Base-by-base conservation (phyloP, 2,888 invertebrate genomes). In the Punctoribates punctum region DNA sequence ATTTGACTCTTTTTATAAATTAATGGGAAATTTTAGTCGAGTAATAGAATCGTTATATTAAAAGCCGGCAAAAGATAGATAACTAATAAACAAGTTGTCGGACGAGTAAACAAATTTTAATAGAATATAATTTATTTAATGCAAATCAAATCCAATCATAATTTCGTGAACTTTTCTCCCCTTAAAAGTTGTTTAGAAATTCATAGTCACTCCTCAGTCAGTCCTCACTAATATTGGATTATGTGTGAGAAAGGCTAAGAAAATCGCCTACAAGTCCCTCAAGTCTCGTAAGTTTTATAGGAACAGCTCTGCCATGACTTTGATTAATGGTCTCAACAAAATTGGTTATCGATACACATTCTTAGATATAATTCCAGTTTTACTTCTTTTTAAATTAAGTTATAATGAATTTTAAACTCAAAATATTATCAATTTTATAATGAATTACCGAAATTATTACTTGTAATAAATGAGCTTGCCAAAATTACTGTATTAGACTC, bases 151-250 rank as follows among this genome's bases (percentile, higher is more conserved):
- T 67, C 34, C 17, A 67, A 67, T 67, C 67, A 67, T 38, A 38
- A 67, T 20, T 67, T 34, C 67, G 67, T 67, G 67, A 67, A 34
- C 67, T 67, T 67, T 67, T 34, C 67, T n/a, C 34, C 67, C 67
- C 67, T 67, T 67, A 67, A 67, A 67, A 67, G 25, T 60, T 67
- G 67, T 38, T 67, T 67, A 67, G 38, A 34, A 65, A 67, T 67
- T 67, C 67, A 67, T 67, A 67, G 67, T 67, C 29, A n/a, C 38
- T 34, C 34, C 34, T 34, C 34, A 60, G 60, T 60, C 20, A 17
- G 17, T 67, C 67, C 38, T 34, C 34, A 17, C n/a, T 34, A n/a
- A 67, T 67, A 67, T 67, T 67, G 67, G 67, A 67, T 67, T 67
- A 38, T 23, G 34, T 38, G 5, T 11, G 11, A 25, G 11, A 38